A percentile compares a stretch with the other conserved stretches of the same genome.
phyloP scores from a whole-genome alignment of 2,888 invertebrate species.

The Thymelicus acteon region DNA sequence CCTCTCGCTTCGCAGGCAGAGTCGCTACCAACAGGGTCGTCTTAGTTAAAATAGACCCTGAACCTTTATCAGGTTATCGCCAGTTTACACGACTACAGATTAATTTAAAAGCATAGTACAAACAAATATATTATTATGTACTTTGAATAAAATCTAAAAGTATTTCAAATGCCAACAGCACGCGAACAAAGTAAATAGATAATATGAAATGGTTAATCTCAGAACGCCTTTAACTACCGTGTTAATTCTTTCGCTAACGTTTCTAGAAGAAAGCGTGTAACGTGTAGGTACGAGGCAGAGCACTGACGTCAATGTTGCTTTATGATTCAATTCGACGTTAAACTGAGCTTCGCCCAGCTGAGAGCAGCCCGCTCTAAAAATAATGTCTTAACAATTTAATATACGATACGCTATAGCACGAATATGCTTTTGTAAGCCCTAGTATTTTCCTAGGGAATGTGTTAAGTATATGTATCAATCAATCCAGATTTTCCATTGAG shows the following conservation, averaged over 20 bases:
- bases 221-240: constrained; percentile 12
- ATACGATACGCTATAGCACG: constrained; percentile 50
- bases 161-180: too few species aligned
- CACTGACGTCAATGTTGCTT: constrained; percentile 79
- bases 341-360: constrained; percentile 73
- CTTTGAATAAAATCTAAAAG: too few species aligned
- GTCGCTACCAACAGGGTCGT: too few species aligned
- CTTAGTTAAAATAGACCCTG: too few species aligned
- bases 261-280: constrained; percentile 20
- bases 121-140: too few species aligned
- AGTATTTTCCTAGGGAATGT: constrained; percentile 9
- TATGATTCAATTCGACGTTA: constrained; percentile 77
- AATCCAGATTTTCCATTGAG: background rate
- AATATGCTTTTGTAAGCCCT: constrained; percentile 33
- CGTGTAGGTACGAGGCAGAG: constrained; percentile 52
- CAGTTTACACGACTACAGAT: too few species aligned
- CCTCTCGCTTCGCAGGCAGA: too few species aligned
- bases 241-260: constrained; percentile 27
- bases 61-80: too few species aligned
- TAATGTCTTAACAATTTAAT: constrained; percentile 69
- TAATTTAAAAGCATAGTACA: too few species aligned
- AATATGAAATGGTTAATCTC: background rate
- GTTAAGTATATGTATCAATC: constrained; percentile 1
- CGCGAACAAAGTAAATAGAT: background rate
- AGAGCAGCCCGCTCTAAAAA: constrained; percentile 78